A percentile compares a stretch with the other conserved stretches of the same genome.
Conservation (phyloP, 1,140 invertebrate species). For the Drosophila virilis region DNA sequence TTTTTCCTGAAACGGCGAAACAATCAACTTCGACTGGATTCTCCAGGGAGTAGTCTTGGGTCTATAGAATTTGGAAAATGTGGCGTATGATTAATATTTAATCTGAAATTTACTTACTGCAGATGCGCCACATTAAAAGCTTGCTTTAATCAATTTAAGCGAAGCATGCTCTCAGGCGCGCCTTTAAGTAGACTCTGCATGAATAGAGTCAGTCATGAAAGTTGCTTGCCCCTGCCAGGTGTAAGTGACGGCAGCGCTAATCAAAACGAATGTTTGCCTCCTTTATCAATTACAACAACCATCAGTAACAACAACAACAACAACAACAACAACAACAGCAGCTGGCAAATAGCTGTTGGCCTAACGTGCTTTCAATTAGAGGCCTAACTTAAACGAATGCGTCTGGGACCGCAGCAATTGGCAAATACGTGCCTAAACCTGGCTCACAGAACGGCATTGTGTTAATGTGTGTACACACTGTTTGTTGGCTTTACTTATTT, state of each 20-base stretch:
- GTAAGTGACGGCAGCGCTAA: constrained; percentile 30
- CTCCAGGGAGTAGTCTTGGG: background rate
- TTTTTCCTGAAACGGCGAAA: background rate
- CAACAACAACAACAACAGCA: constrained; percentile 24
- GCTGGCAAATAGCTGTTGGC: background rate
- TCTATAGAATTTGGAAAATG: background rate
- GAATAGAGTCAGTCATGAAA: background rate
- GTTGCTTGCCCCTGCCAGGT: background rate
- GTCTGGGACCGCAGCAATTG: constrained; percentile 23
- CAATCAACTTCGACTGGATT: background rate
- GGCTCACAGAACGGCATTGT: background rate
- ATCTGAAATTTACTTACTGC: constrained; percentile 4
- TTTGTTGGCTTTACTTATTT: constrained; percentile 12
- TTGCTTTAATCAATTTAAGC: constrained; percentile 9
- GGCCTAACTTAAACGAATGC: constrained; percentile 48
- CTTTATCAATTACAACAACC: constrained; percentile 66
- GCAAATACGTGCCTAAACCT: constrained; percentile 41
- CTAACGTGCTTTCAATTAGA: constrained; percentile 65
- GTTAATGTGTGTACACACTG: background rate
- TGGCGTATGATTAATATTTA: constrained; percentile 31
- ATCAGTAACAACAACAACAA: constrained; percentile 30
- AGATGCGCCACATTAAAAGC: constrained; percentile 3
- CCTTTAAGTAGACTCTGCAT: background rate
- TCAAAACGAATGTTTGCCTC: constrained; percentile 59
- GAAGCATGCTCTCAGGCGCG: background rate